Evolutionary conservation across 2,797 vertebrate species (phyloP), one percentile per base, ranked within the genome.

Genomic region (Trachurus trachurus): DNA sequence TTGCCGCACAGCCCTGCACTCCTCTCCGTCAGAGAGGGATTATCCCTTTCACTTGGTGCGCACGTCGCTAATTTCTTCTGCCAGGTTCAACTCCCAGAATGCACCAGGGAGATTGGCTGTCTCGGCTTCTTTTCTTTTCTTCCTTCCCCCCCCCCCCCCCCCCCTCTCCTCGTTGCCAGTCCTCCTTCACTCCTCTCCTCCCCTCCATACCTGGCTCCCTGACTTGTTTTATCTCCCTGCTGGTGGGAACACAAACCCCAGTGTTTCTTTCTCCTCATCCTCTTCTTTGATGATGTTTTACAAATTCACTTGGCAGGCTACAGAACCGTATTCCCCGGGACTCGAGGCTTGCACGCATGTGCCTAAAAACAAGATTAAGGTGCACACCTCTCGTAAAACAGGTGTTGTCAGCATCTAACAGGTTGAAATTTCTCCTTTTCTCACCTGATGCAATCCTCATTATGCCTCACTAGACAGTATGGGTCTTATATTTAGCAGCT

Each of bases 61-160:
- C 81, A 79, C 77, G 40, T 75, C 22, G 71, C 85, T 93, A 87
- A 91, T 91, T 93, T 93, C 91, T 90, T 82, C 87, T 94, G 92
- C 92, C 89, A 93, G 91, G 91, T 91, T 92, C 85, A 82, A 91
- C 89, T 93, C 93, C 91, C 93, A 93, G 91, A 89, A 93, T 93
- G 91, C 93, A 93, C 84, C 73, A 16, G 88, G 85, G 91, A 88
- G 90, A 89, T 91, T 89, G 90, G 85, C 86, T 86, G 85, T 83
- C 88, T 90, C 57, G 76, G 72, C 68, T 74, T 73, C 74, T 79
- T 74, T 81, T 81, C 72, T 76, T 74, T 66, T 57, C 67, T 64
- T 7, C 52, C 22, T 66, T 76, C 77, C 74, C 6, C 22, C 66
- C 76, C 78, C 77, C 74, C 6, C 22, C 66, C 76, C 78, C 71